Evolutionary conservation across 1,140 invertebrate species (phyloP).

Genomic region (Idris sp.): DNA sequence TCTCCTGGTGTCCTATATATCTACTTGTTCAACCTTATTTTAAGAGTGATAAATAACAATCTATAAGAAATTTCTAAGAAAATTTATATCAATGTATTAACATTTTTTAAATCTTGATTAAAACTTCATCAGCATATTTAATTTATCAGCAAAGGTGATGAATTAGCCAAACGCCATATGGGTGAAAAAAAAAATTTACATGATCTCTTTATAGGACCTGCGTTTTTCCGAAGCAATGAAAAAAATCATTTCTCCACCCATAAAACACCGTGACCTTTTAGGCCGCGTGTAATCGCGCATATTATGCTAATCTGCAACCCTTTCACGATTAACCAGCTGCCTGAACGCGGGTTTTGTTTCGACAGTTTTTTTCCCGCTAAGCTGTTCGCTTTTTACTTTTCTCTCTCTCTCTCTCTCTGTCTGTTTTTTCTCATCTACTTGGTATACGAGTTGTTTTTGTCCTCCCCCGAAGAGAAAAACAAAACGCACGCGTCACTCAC

Average conservation of each 20-base stretch:
- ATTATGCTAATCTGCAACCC: slow-evolving; percentile 75
- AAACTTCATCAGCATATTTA: slow-evolving; percentile 20
- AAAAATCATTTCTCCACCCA: too few species aligned
- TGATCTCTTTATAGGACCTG: slow-evolving; percentile 49
- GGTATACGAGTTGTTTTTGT: slow-evolving; percentile 51
- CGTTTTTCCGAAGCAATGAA: slow-evolving; percentile 11
- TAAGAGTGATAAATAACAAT: too few species aligned
- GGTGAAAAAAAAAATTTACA: slow-evolving; percentile 30
- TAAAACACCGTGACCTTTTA: slow-evolving; percentile 34
- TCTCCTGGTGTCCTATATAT: background rate
- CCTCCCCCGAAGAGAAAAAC: slow-evolving; percentile 58
- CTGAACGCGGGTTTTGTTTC: slow-evolving; percentile 38
- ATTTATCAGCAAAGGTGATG: slow-evolving; percentile 45
- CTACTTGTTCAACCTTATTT: background rate
- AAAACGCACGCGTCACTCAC: slow-evolving; percentile 48
- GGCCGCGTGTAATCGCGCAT: slow-evolving; percentile 67
- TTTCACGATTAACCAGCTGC: slow-evolving; percentile 74
- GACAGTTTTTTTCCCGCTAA: slow-evolving; percentile 49
- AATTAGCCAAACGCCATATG: slow-evolving; percentile 36
- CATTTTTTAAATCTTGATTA: slow-evolving; percentile 22
- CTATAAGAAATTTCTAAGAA: too few species aligned
- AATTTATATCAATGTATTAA: too few species aligned
- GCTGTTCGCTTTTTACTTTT: background rate
- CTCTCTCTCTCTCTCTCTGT: too few species aligned
- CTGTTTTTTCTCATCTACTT: slow-evolving; percentile 23